Conservation (phyloP, 1,140 invertebrate genomes). For the Calosoma granatense region DNA sequence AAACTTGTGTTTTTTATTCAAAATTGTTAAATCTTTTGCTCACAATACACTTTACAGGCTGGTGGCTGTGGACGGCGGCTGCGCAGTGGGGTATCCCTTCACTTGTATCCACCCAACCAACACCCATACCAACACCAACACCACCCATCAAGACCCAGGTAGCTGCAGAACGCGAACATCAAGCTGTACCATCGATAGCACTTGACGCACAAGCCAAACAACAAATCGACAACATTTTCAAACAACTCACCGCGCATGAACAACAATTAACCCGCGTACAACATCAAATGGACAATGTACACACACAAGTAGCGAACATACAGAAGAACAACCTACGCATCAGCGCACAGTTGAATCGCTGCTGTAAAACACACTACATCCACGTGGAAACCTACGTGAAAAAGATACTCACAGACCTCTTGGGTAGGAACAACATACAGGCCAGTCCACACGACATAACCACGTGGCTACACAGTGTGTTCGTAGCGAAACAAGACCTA, state of each 20-base stretch:
- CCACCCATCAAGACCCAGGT: neutral
- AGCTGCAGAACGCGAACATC: neutral
- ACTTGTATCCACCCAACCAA: conserved; percentile 2
- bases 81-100: too few relatives aligned
- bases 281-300: neutral
- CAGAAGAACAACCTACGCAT: too few relatives aligned
- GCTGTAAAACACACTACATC: conserved; percentile 23
- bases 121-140: neutral
- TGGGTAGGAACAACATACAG: conserved; percentile 21
- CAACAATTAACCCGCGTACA: too few relatives aligned
- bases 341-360: conserved; percentile 17
- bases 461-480: conserved; percentile 36
- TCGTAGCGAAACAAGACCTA: conserved; percentile 38
- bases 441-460: conserved; percentile 34
- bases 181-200: too few relatives aligned
- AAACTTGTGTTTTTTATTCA: too few relatives aligned
- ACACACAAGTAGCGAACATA: too few relatives aligned
- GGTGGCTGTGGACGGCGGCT: conserved; percentile 19
- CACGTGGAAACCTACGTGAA: conserved; percentile 24
- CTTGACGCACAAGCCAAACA: neutral
- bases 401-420: conserved; percentile 22
- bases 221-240: neutral
- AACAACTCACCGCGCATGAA: neutral
- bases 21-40: too few relatives aligned
- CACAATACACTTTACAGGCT: conserved; percentile 22